A percentile compares a stretch with the other conserved stretches of the same genome.
Evolutionary conservation across 2,113 vertebrate species (phyloP).

Genomic region (Candoia aspera): DNA sequence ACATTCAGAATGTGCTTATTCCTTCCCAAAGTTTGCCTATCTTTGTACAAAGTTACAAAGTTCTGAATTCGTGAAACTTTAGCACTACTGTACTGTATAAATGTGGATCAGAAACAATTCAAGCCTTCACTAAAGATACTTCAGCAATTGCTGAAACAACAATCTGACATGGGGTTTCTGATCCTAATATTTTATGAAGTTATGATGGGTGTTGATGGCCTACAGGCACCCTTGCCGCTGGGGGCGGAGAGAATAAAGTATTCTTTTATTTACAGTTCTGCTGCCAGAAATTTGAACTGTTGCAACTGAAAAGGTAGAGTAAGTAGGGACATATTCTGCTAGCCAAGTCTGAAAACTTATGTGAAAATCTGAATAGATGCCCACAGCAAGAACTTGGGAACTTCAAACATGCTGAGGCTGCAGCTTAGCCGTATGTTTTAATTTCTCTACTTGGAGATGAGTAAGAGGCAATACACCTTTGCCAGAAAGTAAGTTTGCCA

Average conservation of each 20-base stretch:
- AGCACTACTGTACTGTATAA: neutral
- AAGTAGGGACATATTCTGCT: neutral
- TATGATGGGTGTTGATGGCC: neutral
- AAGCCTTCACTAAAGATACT: neutral
- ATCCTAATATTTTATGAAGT: neutral
- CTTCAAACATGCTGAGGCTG: neutral
- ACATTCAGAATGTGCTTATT: neutral
- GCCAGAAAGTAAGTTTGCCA: neutral
- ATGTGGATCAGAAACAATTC: neutral
- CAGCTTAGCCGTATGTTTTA: neutral
- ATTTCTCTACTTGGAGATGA: neutral
- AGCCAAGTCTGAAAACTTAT: no score
- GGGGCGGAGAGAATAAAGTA: no score
- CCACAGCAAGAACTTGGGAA: no score
- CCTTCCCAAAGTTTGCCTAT: neutral
- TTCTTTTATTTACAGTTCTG: no score
- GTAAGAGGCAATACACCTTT: neutral
- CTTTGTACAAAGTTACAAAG: neutral
- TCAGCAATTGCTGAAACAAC: neutral
- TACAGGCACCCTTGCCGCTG: neutral
- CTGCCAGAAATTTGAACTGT: neutral
- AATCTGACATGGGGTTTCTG: neutral
- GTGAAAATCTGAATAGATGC: neutral
- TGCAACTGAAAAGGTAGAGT: neutral
- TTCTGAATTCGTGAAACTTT: neutral